Percentiles rank a stretch among this genome's conserved stretches.
Conservation (phyloP, 1,140 invertebrate species). For the Musca domestica region DNA sequence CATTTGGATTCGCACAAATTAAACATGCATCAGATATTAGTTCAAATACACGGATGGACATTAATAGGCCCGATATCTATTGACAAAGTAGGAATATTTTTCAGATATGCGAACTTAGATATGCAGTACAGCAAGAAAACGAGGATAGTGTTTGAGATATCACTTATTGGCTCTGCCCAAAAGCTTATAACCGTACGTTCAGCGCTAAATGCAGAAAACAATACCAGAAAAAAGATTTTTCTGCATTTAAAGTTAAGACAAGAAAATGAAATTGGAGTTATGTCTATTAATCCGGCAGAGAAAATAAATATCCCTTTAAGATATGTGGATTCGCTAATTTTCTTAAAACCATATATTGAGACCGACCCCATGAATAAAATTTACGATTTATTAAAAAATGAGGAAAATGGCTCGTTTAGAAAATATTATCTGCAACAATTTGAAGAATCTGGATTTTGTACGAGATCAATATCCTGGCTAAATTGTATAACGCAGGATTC, state of each 20-base stretch:
- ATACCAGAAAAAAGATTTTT: slow-evolving; percentile 69
- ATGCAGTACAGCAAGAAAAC: slow-evolving; percentile 58
- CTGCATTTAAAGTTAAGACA: slow-evolving; percentile 58
- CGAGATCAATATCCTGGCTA: slow-evolving; percentile 41
- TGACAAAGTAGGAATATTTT: slow-evolving; percentile 93
- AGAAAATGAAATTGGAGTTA: slow-evolving; percentile 25
- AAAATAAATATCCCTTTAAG: slow-evolving; percentile 49
- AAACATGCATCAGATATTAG: slow-evolving; percentile 78
- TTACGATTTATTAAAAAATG: background rate
- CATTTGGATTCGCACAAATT: slow-evolving; percentile 79
- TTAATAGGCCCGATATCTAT: slow-evolving; percentile 85
- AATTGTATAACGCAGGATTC: slow-evolving; percentile 28
- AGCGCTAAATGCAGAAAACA: slow-evolving; percentile 79
- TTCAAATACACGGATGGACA: slow-evolving; percentile 88
- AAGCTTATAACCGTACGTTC: slow-evolving; percentile 96
- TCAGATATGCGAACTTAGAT: slow-evolving; percentile 71
- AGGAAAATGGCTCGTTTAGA: background rate
- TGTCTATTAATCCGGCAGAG: slow-evolving; percentile 34
- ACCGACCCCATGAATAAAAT: background rate
- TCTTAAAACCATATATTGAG: slow-evolving; percentile 35
- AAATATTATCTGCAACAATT: background rate
- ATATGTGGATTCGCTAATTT: slow-evolving; percentile 43
- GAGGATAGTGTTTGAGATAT: slow-evolving; percentile 82
- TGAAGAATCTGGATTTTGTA: slow-evolving; percentile 41
- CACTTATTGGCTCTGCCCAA: slow-evolving; percentile 86